phyloP scores from a whole-genome alignment of 35 echinoderm and acorn worm genomes.

The Chiridota heheva region DNA sequence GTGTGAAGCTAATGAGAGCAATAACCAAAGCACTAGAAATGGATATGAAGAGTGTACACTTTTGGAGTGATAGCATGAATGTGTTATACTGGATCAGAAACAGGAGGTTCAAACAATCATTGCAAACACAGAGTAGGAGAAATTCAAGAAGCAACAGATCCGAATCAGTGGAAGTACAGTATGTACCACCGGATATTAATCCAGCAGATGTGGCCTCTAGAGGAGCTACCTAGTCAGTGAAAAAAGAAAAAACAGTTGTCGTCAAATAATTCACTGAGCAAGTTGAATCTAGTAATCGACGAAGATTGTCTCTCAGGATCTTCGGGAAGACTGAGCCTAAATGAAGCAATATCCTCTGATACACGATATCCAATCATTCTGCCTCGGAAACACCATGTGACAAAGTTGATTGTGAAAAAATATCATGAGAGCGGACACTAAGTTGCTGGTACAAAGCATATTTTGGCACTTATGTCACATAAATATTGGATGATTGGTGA shows the following conservation, averaged over 20 bases:
- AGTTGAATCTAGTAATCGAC: too few species aligned
- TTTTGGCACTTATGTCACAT: too few species aligned
- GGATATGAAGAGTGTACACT: neutral
- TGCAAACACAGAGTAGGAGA: slow-evolving; percentile 13
- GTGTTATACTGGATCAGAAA: slow-evolving; percentile 21
- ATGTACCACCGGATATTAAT: slow-evolving; percentile 1
- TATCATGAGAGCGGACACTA: too few species aligned
- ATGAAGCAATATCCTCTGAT: neutral
- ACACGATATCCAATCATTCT: too few species aligned
- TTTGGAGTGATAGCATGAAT: slow-evolving; percentile 40
- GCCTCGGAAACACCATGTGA: too few species aligned
- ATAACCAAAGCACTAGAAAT: neutral
- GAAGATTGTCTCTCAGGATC: neutral
- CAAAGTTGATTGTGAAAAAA: too few species aligned
- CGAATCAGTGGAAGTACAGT: slow-evolving; percentile 3
- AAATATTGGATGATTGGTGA: too few species aligned
- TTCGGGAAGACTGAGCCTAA: too few species aligned
- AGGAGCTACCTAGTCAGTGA: neutral
- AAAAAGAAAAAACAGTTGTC: too few species aligned
- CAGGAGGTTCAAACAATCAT: slow-evolving; percentile 19
- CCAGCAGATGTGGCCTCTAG: neutral
- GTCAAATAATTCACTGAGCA: too few species aligned
- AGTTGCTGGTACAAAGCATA: neutral
- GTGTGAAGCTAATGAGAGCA: neutral
- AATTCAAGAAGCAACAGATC: slow-evolving; percentile 5